Percentiles rank a stretch among this genome's conserved stretches.
Conservation (phyloP, 1,140 invertebrate genomes). For the Rhagoletis zephyria region DNA sequence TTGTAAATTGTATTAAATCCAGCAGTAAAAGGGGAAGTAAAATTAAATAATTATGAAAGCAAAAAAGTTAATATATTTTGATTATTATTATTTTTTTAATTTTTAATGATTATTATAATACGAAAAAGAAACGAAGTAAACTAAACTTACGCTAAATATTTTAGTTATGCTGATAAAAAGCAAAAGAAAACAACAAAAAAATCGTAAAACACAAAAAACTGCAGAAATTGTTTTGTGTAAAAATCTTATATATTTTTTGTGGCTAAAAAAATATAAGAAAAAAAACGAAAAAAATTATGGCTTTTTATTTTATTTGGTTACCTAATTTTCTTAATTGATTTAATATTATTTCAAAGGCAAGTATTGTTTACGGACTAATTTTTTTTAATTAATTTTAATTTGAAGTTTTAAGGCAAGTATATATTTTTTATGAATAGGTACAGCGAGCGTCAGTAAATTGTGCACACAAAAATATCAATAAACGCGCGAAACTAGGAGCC, state of each 20-base stretch:
- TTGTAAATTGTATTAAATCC: conserved; percentile 52
- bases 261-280: conserved; percentile 60
- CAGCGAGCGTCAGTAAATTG: too few relatives aligned
- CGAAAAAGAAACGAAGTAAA: conserved; percentile 15
- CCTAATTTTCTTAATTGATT: not conserved
- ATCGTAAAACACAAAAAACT: conserved; percentile 25
- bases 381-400: conserved; percentile 46
- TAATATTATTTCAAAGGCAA: not conserved
- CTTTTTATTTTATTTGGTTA: conserved; percentile 55
- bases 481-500: too few relatives aligned
- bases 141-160: conserved; percentile 20
- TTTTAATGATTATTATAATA: conserved; percentile 51
- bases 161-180: conserved; percentile 47
- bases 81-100: conserved; percentile 35
- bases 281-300: conserved; percentile 55
- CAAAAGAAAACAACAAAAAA: conserved; percentile 48
- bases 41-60: conserved; percentile 21
- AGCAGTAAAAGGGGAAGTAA: not conserved
- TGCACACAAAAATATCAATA: too few relatives aligned
- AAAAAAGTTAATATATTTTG: conserved; percentile 30
- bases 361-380: conserved; percentile 49
- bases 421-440: not conserved
- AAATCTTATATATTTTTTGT: conserved; percentile 57
- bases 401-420: not conserved
- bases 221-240: conserved; percentile 52